Conservation (phyloP, 2,797 vertebrate species). For the Pangasius larnaudii region DNA sequence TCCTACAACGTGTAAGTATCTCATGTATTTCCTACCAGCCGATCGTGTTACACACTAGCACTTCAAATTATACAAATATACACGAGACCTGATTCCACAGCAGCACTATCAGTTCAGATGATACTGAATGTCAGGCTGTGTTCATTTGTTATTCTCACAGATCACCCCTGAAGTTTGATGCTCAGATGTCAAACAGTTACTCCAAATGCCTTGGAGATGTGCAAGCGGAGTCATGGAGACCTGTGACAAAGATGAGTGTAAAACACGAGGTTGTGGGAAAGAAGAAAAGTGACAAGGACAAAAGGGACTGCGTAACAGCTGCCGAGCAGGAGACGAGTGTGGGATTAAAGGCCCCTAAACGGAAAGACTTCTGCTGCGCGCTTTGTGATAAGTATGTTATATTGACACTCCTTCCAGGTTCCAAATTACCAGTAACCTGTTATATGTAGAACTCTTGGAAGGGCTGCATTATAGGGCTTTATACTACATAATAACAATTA, state of each 20-base stretch:
- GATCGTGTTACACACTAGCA: background rate
- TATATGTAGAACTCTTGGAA: background rate
- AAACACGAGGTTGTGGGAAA: conserved; percentile 43
- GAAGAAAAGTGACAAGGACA: conserved; percentile 42
- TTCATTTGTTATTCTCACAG: conserved; percentile 20
- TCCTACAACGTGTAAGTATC: conserved; percentile 42
- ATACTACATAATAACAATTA: background rate
- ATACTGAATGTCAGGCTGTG: background rate
- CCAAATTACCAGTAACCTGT: background rate
- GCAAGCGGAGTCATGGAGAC: conserved; percentile 52
- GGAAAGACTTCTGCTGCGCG: conserved; percentile 64
- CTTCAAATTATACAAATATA: too few species aligned
- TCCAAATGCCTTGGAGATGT: conserved; percentile 50
- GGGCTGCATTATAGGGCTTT: background rate
- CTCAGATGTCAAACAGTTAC: conserved; percentile 21
- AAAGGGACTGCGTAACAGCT: conserved; percentile 15
- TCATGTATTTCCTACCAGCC: background rate
- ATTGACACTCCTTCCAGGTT: background rate
- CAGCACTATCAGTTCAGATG: background rate
- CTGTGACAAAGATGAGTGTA: conserved; percentile 34
- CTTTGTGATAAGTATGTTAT: conserved; percentile 69
- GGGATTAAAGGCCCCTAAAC: conserved; percentile 43
- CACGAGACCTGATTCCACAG: background rate
- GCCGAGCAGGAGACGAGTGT: conserved; percentile 31
- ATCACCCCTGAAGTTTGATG: conserved; percentile 28